These are phyloP conservation scores for Lucilia cuprina DNA, from an alignment of 1,140 invertebrate species.

Conservation along the genomic window DNA sequence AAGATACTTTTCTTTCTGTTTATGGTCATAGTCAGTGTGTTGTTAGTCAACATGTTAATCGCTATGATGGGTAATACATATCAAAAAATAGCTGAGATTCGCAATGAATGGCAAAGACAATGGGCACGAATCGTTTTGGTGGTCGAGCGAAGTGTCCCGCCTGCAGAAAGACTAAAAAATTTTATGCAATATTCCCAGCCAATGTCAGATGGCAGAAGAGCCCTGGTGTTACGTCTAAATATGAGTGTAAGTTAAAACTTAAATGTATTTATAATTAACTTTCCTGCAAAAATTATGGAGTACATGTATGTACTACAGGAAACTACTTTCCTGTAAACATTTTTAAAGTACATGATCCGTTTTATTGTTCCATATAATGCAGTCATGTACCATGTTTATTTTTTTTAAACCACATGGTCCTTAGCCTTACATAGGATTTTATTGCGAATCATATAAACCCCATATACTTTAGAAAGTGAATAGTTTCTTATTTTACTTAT, in stretches of 20 bases:
- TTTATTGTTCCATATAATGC: too few species aligned
- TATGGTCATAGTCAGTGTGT: constrained; percentile 94
- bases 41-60: constrained; percentile 98
- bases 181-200: constrained; percentile 93
- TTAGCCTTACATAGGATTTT: too few species aligned
- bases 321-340: too few species aligned
- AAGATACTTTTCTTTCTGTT: constrained; percentile 94
- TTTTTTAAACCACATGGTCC: too few species aligned
- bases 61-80: constrained; percentile 99
- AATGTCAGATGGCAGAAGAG: constrained; percentile 89
- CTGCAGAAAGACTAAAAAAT: constrained; percentile 82
- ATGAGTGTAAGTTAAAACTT: constrained; percentile 72
- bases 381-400: too few species aligned
- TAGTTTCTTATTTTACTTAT: too few species aligned
- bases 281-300: too few species aligned
- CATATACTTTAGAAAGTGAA: too few species aligned
- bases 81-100: constrained; percentile 94
- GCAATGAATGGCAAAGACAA: constrained; percentile 98
- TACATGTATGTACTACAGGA: too few species aligned
- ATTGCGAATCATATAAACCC: too few species aligned
- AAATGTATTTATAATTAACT: background rate
- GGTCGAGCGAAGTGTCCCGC: constrained; percentile 92
- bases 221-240: constrained; percentile 83
- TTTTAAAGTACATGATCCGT: too few species aligned
- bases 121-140: constrained; percentile 98